Base-by-base conservation (phyloP, 2,888 invertebrate genomes). In the Coleophora deauratella region DNA sequence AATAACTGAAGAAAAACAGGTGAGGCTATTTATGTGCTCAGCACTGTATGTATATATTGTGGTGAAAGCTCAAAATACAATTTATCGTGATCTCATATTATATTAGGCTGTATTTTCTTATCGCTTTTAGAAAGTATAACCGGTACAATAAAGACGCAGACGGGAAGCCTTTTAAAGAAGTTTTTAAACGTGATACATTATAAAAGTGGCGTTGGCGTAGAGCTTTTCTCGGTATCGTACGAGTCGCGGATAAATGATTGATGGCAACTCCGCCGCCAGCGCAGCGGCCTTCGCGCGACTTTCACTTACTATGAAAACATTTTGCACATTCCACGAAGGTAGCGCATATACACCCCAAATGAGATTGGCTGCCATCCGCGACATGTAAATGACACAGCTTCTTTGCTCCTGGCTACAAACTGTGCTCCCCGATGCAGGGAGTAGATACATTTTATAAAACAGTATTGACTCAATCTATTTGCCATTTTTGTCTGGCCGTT, bases 181-280 rank as follows among this genome's bases (percentile, higher is more conserved):
- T 59, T 74, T 81, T 78, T 74, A 75, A 80, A 72, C 64, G 76
- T 77, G 69, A 80, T 80, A 79, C 75, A 81, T 82, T 81, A 81
- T 76, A 62, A 72, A 69, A 69, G 69, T 67, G 72, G 66, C 67
- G 66, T 66, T 64, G 73, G 70, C 67, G 75, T 80, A 81, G 64
- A 84, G 82, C 78, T 77, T 82, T 82, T 68, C 69, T 64, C 62
- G 71, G 76, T 81, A 74, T 65, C 64, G 70, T 61, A 63, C 63
- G 62, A 66, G 61, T 68, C 65, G 61, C 61, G 73, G 75, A 76
- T 82, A 76, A 76, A 82, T 84, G 82, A 84, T 82, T 80, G 84
- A 84, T 84, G 71, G 62, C 49, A 37, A 47, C 45, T 53, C 54
- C 63, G 70, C 66, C 68, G 67, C 70, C 73, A 73, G 63, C 10